Evolutionary conservation across 35 echinoderm and acorn worm species (phyloP).

Genomic region (Chiridota heheva): DNA sequence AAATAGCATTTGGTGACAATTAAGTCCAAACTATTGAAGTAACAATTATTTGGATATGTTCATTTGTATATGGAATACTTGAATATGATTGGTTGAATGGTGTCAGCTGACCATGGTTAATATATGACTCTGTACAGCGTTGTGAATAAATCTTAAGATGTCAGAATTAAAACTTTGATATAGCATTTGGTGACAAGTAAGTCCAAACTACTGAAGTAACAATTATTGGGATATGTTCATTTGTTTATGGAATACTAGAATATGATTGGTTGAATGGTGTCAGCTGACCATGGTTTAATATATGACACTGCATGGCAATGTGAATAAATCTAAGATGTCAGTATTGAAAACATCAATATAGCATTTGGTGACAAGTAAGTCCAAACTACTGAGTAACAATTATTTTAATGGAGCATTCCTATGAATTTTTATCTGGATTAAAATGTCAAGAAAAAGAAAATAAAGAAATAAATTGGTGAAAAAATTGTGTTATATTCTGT

Average conservation of each 20-base stretch:
- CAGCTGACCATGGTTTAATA: no score
- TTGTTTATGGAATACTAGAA: no score
- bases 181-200: conserved; percentile 98
- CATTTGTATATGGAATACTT: no score
- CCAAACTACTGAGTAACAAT: background rate
- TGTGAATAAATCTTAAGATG: conserved; percentile 69
- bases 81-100: no score
- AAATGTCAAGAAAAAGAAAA: no score
- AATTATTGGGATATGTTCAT: background rate
- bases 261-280: no score
- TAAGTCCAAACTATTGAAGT: conserved; percentile 20
- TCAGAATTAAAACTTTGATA: conserved; percentile 99
- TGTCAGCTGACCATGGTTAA: no score
- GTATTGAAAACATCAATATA: conserved; percentile 96
- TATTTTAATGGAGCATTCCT: background rate
- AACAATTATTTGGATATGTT: background rate
- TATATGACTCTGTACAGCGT: no score
- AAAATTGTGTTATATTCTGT: no score
- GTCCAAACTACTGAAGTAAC: background rate
- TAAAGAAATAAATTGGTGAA: no score
- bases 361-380: conserved; percentile 98
- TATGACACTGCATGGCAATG: no score
- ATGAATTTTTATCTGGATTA: no score
- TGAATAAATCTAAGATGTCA: conserved; percentile 92
- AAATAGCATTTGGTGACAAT: conserved; percentile 96